Evolutionary conservation across 1,140 invertebrate species (phyloP).

Genomic region (Phocides pigmalion): DNA sequence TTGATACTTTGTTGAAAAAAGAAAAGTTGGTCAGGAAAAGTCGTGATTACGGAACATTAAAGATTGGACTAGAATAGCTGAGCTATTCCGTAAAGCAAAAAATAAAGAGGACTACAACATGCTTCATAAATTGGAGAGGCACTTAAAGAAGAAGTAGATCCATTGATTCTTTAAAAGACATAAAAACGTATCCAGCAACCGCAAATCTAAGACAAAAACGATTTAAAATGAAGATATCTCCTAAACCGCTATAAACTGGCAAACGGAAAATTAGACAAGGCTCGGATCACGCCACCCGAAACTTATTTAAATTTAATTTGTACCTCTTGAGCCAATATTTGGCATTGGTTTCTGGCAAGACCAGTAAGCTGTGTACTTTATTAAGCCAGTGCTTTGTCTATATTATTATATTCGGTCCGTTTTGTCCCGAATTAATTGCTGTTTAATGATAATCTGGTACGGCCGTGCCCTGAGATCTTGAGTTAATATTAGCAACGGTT

Average conservation of each 20-base stretch:
- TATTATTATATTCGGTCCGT: conserved; percentile 23
- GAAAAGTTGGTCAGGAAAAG: too few relatives aligned
- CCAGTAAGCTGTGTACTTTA: conserved; percentile 22
- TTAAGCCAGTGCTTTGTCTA: conserved; percentile 27
- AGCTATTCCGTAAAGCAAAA: too few relatives aligned
- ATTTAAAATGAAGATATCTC: too few relatives aligned
- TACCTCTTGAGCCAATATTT: conserved; percentile 33
- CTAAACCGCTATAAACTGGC: neutral
- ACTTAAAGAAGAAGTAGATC: too few relatives aligned
- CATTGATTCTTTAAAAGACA: too few relatives aligned
- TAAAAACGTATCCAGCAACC: too few relatives aligned
- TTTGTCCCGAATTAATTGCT: conserved; percentile 26
- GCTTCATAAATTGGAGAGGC: too few relatives aligned
- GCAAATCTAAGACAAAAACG: too few relatives aligned
- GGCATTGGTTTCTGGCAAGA: conserved; percentile 29
- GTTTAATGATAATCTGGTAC: conserved; percentile 22
- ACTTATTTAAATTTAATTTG: conserved; percentile 35
- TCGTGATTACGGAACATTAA: too few relatives aligned
- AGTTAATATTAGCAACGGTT: conserved; percentile 1
- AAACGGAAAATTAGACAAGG: conserved; percentile 20
- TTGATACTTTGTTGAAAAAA: too few relatives aligned
- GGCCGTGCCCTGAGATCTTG: neutral
- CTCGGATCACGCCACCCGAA: conserved; percentile 8
- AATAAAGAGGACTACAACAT: too few relatives aligned
- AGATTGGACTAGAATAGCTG: too few relatives aligned